Conservation (phyloP, 2,797 vertebrate genomes). For the Danio aesculapii region DNA sequence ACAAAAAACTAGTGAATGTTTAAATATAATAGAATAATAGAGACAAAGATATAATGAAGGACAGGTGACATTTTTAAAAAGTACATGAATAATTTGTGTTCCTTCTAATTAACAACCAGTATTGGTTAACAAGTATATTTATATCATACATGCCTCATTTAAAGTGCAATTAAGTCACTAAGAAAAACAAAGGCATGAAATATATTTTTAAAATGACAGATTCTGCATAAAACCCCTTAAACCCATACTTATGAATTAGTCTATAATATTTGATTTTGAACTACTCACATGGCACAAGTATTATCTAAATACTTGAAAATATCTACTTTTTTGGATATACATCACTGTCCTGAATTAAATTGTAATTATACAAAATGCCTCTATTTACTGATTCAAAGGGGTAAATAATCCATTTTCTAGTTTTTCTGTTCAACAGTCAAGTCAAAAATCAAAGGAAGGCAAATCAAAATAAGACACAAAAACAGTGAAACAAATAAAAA, state of each 20-base stretch:
- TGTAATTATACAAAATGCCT: not conserved
- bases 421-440: not conserved
- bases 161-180: not conserved
- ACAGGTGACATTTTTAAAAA: not conserved
- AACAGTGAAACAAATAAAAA: not conserved
- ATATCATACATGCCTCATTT: not conserved
- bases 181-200: constrained; percentile 12
- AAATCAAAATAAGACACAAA: too few species aligned
- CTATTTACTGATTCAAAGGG: not conserved
- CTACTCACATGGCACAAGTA: not conserved
- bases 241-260: not conserved
- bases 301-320: not conserved
- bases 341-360: not conserved
- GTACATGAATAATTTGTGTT: not conserved
- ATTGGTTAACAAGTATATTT: not conserved
- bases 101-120: not conserved
- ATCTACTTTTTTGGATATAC: not conserved
- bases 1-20: not conserved
- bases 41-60: not conserved
- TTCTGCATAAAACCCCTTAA: not conserved
- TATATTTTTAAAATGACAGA: not conserved
- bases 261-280: not conserved
- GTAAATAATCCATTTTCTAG: not conserved
- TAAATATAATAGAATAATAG: not conserved
- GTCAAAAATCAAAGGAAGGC: not conserved